These are phyloP conservation scores for Ctenopoma kingsleyae DNA, from an alignment of 2,797 vertebrate genomes.

Conservation along the genomic window DNA sequence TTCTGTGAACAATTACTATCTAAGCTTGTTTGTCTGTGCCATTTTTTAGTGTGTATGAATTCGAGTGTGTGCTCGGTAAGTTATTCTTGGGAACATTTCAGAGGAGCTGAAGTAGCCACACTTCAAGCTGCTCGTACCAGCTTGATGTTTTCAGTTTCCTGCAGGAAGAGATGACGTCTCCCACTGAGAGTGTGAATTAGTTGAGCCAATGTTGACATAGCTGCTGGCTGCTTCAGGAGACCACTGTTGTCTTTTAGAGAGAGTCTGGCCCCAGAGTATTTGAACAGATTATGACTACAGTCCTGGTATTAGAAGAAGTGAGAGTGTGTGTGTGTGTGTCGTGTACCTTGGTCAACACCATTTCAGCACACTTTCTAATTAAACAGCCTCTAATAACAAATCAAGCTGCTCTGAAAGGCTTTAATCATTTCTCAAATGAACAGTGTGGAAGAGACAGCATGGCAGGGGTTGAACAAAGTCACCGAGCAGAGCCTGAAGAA, in stretches of 20 bases:
- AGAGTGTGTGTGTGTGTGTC: neutral
- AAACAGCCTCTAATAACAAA: conserved; percentile 21
- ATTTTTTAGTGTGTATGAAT: neutral
- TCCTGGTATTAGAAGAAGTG: conserved; percentile 12
- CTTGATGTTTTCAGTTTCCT: conserved; percentile 52
- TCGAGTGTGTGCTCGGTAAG: conserved; percentile 6
- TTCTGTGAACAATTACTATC: neutral
- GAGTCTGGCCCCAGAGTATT: neutral
- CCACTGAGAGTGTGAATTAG: conserved; percentile 60
- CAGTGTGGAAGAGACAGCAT: neutral
- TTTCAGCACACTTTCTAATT: conserved; percentile 26
- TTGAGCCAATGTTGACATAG: conserved; percentile 51
- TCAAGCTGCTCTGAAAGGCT: conserved; percentile 21
- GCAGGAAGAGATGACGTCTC: conserved; percentile 60
- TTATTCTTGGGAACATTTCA: conserved; percentile 23
- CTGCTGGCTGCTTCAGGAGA: conserved; percentile 50
- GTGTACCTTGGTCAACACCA: conserved; percentile 21
- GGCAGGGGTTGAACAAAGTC: conserved; percentile 18
- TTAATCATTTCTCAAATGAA: conserved; percentile 14
- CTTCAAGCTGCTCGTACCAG: conserved; percentile 46
- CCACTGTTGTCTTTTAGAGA: conserved; percentile 36
- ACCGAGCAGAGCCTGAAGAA: neutral
- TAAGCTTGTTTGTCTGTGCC: conserved; percentile 2
- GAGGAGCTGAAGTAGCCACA: conserved; percentile 20
- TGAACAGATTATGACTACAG: conserved; percentile 9